Conservation (phyloP, 1,140 invertebrate genomes). For the Pachypsylla venusta region DNA sequence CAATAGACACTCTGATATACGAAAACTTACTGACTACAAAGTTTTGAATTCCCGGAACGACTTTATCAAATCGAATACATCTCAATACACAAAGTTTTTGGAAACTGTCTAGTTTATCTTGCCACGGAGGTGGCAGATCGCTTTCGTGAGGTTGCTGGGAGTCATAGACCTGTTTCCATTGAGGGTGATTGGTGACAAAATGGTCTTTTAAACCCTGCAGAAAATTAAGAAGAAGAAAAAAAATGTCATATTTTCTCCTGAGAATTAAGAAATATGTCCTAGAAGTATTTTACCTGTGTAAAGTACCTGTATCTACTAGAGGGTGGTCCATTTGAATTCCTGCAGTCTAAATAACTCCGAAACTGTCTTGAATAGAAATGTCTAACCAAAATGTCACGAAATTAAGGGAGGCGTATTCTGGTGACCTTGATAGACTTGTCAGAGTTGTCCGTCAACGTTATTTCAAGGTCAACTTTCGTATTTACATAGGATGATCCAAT, state of each 20-base stretch:
- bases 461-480: no score
- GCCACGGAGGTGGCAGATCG: conserved; percentile 49
- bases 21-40: conserved; percentile 51
- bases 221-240: no score
- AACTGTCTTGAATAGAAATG: conserved; percentile 1
- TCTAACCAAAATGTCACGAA: background rate
- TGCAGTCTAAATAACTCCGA: no score
- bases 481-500: no score
- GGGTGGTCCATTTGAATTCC: no score
- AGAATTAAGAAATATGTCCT: no score
- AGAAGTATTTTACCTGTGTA: no score
- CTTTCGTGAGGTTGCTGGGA: conserved; percentile 47
- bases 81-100: conserved; percentile 64
- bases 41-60: conserved; percentile 63
- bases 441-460: no score
- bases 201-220: conserved; percentile 40
- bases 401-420: no score
- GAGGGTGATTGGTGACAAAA: conserved; percentile 36
- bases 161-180: conserved; percentile 65
- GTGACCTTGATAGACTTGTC: no score
- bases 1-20: background rate
- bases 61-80: conserved; percentile 75
- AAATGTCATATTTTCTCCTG: no score
- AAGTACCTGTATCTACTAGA: no score
- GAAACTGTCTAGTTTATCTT: conserved; percentile 45